These are phyloP conservation scores for Cryptomyrus ogoouensis DNA, from an alignment of 2,113 vertebrate genomes.

Conservation along the genomic window DNA sequence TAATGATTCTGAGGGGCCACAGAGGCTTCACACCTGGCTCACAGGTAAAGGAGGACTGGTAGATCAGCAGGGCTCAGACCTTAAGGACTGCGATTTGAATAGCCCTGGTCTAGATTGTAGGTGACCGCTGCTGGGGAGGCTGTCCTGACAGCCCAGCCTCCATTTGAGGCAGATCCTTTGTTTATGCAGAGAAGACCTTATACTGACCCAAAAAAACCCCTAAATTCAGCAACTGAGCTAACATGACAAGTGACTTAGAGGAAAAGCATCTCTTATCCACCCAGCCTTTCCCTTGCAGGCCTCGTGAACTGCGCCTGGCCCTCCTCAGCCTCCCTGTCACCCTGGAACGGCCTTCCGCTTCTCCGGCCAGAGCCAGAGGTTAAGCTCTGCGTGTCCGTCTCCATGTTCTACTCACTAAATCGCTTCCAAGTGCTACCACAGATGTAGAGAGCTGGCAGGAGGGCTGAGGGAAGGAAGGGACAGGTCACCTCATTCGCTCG, in stretches of 20 bases:
- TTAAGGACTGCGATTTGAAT: too few relatives aligned
- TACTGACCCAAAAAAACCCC: not conserved
- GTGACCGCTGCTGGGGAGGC: not conserved
- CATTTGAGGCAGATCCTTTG: not conserved
- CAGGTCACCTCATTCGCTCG: conserved; percentile 14
- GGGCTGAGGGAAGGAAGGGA: conserved; percentile 21
- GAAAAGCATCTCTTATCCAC: not conserved
- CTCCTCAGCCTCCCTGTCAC: not conserved
- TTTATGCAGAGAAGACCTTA: not conserved
- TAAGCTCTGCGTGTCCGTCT: not conserved
- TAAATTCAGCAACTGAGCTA: not conserved
- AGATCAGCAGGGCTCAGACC: too few relatives aligned
- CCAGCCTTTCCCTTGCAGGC: not conserved
- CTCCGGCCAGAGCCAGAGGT: not conserved
- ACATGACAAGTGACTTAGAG: not conserved
- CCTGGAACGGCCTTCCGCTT: not conserved
- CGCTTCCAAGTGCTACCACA: conserved; percentile 12
- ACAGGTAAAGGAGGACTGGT: too few relatives aligned
- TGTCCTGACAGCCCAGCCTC: not conserved
- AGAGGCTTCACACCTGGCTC: too few relatives aligned
- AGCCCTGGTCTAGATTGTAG: not conserved
- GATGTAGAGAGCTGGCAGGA: conserved; percentile 6
- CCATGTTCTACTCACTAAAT: not conserved
- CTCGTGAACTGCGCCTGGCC: not conserved
- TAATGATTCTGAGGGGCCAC: too few relatives aligned